phyloP scores from a whole-genome alignment of 2,888 invertebrate genomes.

The Dolomedes plantarius region DNA sequence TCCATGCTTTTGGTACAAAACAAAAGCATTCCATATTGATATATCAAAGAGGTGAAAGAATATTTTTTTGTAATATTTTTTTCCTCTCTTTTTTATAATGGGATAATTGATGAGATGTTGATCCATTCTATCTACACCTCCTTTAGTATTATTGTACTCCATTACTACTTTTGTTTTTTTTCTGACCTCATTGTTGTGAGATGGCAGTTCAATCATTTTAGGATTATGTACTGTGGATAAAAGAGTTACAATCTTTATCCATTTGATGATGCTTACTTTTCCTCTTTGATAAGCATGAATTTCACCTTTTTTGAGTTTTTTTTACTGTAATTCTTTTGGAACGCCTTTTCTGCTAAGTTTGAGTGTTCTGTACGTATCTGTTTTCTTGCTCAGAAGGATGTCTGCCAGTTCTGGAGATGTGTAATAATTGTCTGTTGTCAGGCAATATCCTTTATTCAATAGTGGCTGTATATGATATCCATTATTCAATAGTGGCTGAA shows the following conservation, averaged over 20 bases:
- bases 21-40: slow-evolving; percentile 6
- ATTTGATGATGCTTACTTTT: slow-evolving; percentile 19
- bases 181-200: background rate
- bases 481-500: too few relatives aligned
- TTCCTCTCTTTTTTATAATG: slow-evolving; percentile 17
- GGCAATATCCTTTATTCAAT: background rate
- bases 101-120: slow-evolving; percentile 20
- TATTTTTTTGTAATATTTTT: slow-evolving; percentile 34
- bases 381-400: background rate
- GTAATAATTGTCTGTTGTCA: background rate
- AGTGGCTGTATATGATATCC: background rate
- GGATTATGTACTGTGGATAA: slow-evolving; percentile 13
- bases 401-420: background rate
- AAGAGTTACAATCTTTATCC: slow-evolving; percentile 33
- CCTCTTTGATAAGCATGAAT: slow-evolving; percentile 53
- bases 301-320: slow-evolving; percentile 61
- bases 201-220: background rate
- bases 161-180: background rate
- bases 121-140: slow-evolving; percentile 10
- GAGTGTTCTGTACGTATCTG: slow-evolving; percentile 71
- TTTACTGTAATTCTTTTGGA: slow-evolving; percentile 21
- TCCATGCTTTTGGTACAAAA: slow-evolving; percentile 15
- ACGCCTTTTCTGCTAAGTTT: slow-evolving; percentile 51
- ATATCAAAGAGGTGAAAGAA: slow-evolving; percentile 5
- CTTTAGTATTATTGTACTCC: slow-evolving; percentile 21